Evolutionary conservation across 2,797 vertebrate genomes (phyloP), one percentile per base, ranked within the genome.

Genomic region (Hafferia zeledoni): DNA sequence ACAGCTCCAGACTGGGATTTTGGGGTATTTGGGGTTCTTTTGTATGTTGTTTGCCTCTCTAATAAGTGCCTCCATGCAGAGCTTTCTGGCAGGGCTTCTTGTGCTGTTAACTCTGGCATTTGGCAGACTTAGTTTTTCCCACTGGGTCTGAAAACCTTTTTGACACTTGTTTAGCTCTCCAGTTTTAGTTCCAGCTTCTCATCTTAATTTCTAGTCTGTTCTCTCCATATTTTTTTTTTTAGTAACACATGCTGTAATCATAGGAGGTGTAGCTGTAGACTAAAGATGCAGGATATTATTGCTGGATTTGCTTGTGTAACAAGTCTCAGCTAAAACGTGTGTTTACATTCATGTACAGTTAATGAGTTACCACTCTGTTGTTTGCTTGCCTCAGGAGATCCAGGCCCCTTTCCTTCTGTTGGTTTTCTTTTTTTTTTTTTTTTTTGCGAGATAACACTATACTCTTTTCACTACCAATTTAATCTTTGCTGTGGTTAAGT

Each of bases 21-120:
- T 49, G 5, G 22, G 31, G 2, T 44, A 3, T 59, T 76, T 20
- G 43, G 1, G 30, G 0, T 5, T 19, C 57, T 44, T 10, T 25
- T 33, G 3, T 44, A 1, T 59, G 69, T 23, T 33, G 6, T 56
- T 64, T 74, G 17, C 5, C 9, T 67, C 17, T 77, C 49, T 50
- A 41, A 15, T 19, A 31, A 14, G 19, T 18, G 24, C 37, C 11
- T 70, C 77, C 37, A 11, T 4, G 23, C 13, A 17, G 25, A 11
- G 17, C 33, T n/a, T 28, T 41, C 10, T 27, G 39, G 27, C 15
- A 12, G 27, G 57, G 28, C 13, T 75, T n/a, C 19, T 76, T 28
- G 53, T 11, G 1, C 41, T 19, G 6, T 4, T 24, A 25, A 31
- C 31, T 16, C 61, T 47, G 50, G 12, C 16, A 11, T 70, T 55